These are phyloP conservation scores for Poeciliopsis presidionis DNA, from an alignment of 2,797 vertebrate species.

Conservation along the genomic window DNA sequence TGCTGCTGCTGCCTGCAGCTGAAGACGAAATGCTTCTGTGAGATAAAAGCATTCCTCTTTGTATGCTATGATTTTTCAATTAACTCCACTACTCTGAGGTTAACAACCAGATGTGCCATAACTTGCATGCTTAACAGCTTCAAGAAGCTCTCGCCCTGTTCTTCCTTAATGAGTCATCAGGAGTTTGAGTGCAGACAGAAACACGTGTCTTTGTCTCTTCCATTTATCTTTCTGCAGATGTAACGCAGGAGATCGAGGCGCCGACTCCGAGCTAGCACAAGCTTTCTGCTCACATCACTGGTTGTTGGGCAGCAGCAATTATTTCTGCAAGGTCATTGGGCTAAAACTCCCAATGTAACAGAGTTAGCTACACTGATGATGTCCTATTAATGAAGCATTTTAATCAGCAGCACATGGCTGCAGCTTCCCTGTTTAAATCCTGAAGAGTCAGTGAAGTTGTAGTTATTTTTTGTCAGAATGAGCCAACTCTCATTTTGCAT, in stretches of 20 bases:
- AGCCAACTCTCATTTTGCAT: background rate
- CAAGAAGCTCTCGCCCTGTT: slow-evolving; percentile 11
- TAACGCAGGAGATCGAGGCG: background rate
- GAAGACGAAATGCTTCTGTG: slow-evolving; percentile 24
- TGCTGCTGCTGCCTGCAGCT: background rate
- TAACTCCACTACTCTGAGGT: slow-evolving; percentile 58
- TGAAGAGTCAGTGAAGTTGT: background rate
- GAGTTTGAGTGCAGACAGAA: slow-evolving; percentile 24
- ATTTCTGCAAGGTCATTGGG: background rate
- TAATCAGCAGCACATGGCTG: background rate
- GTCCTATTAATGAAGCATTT: background rate
- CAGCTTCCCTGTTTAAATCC: background rate
- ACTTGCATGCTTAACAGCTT: background rate
- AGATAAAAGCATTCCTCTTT: slow-evolving; percentile 41
- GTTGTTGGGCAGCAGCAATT: background rate
- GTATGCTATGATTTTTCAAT: slow-evolving; percentile 59
- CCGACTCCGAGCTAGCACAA: background rate
- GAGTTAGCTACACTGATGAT: background rate
- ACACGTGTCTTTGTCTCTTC: background rate
- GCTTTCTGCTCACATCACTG: background rate
- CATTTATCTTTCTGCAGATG: background rate
- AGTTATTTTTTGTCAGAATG: background rate
- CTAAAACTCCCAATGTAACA: background rate
- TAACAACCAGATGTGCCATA: slow-evolving; percentile 37
- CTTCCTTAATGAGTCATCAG: slow-evolving; percentile 52